Evolutionary conservation across 2,888 invertebrate species (phyloP), one percentile per base, ranked within the genome.

Genomic region (Pedicia rivosa): DNA sequence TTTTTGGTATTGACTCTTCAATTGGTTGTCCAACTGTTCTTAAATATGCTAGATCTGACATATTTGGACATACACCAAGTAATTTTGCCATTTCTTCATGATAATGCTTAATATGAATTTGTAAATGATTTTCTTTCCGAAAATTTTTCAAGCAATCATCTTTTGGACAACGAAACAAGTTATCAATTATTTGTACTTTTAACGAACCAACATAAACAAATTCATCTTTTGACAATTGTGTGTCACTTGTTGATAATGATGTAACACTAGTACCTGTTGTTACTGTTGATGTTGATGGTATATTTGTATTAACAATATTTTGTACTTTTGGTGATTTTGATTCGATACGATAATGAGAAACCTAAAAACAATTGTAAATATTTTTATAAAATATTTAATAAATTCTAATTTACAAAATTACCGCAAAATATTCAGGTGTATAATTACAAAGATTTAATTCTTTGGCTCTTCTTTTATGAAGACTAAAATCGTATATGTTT

Each of bases 71-170:
- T 1, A 71, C 71, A 3, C 83, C 84, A 44, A 86, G 62, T 55
- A 53, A 46, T 37, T 79, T 75, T 2, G 73, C 71, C 40, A 81
- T 68, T 44, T 86, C 82, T 2, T 77, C 73, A 59, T 92, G 94
- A 57, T 92, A 92, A 57, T 94, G 91, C 52, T 92, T 92, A 28
- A 92, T 80, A 55, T 94, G 94, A 74, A 90, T 91, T 62, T 83
- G 80, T 7, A 94, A 64, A 35, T 92, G 70, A 43, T 82, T 87
- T 53, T 90, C 87, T 53, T 90, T 90, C 5, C 94, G 71, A 55
- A 91, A 94, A 47, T 78, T 81, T 59, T 94, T 94, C 35, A 70
- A 73, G 54, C 94, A 94, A 2, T 77, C 78, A 42, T 79, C 77
- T 33, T 81, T 77, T 0, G 86, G 86, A 53, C 87, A 88, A 22